Percentiles rank a stretch among this genome's conserved stretches.
These are phyloP conservation scores for Sebastes oblongus DNA, from an alignment of 2,797 vertebrate species.

Conservation along the genomic window DNA sequence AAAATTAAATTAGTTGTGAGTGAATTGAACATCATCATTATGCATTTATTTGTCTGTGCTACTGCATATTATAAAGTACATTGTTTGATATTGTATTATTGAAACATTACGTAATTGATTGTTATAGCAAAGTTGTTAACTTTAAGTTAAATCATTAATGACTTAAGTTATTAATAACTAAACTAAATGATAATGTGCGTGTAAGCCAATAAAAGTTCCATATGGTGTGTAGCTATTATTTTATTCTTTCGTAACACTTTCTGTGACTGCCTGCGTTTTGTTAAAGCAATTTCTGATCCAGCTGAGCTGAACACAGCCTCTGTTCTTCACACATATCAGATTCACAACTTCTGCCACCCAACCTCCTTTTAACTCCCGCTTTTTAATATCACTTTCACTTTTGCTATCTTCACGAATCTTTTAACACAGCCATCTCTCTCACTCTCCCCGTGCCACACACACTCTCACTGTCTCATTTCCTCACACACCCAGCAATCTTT, in stretches of 20 bases:
- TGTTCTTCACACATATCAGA: constrained; percentile 35
- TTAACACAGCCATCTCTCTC: constrained; percentile 50
- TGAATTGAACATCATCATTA: neutral
- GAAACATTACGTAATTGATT: neutral
- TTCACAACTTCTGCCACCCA: constrained; percentile 45
- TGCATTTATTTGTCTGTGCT: neutral
- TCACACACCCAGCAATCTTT: constrained; percentile 74
- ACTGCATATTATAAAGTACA: neutral
- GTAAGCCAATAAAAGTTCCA: neutral
- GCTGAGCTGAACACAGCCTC: constrained; percentile 30
- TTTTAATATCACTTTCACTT: constrained; percentile 70
- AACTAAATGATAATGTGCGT: neutral
- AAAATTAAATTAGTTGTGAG: neutral
- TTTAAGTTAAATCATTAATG: no score
- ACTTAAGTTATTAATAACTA: neutral
- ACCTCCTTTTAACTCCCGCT: constrained; percentile 42
- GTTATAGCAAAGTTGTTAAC: no score
- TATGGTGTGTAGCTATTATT: neutral
- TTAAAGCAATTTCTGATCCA: constrained; percentile 8
- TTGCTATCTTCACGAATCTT: constrained; percentile 64
- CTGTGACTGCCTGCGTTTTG: neutral
- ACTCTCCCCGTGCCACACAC: constrained; percentile 5
- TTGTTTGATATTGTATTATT: neutral
- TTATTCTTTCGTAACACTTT: neutral
- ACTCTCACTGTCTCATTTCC: constrained; percentile 73